A percentile compares a stretch with the other conserved stretches of the same genome.
These are phyloP conservation scores for Ceratina calcarata DNA, from an alignment of 1,140 invertebrate genomes.

Conservation along the genomic window DNA sequence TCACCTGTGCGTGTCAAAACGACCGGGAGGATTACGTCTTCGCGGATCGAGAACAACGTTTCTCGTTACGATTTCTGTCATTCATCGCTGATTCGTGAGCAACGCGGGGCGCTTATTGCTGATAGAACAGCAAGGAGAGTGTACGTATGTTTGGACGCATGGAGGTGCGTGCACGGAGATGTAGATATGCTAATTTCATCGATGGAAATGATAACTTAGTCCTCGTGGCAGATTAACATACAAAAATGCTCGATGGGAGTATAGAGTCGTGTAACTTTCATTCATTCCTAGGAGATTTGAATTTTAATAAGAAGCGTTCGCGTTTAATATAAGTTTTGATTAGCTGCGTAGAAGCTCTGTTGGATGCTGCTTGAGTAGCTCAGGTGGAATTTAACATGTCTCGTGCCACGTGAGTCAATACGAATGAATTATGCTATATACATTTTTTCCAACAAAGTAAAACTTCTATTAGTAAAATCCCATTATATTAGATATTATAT, in stretches of 20 bases:
- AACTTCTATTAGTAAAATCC: too few relatives aligned
- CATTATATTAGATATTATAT: too few relatives aligned
- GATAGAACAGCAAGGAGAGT: not conserved
- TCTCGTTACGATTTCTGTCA: conserved; percentile 50
- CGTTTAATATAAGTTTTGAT: not conserved
- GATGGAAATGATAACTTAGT: not conserved
- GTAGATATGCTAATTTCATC: conserved; percentile 37
- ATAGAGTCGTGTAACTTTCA: not conserved
- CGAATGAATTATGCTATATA: too few relatives aligned
- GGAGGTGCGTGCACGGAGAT: not conserved
- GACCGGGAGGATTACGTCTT: conserved; percentile 42
- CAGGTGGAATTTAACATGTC: too few relatives aligned
- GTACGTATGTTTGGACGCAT: not conserved
- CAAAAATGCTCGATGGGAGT: not conserved
- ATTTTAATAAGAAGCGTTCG: conserved; percentile 3
- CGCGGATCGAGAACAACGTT: conserved; percentile 9
- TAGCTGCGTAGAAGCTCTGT: not conserved
- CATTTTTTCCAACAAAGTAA: too few relatives aligned
- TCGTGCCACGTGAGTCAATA: too few relatives aligned
- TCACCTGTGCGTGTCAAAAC: conserved; percentile 28
- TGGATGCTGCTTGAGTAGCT: not conserved
- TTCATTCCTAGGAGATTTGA: not conserved
- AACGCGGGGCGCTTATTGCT: not conserved
- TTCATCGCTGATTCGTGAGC: conserved; percentile 29
- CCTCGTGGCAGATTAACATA: conserved; percentile 5